Percentiles rank a stretch among this genome's conserved stretches.
Evolutionary conservation across 1,140 invertebrate genomes (phyloP).

Genomic region (Condylostylus longicornis): DNA sequence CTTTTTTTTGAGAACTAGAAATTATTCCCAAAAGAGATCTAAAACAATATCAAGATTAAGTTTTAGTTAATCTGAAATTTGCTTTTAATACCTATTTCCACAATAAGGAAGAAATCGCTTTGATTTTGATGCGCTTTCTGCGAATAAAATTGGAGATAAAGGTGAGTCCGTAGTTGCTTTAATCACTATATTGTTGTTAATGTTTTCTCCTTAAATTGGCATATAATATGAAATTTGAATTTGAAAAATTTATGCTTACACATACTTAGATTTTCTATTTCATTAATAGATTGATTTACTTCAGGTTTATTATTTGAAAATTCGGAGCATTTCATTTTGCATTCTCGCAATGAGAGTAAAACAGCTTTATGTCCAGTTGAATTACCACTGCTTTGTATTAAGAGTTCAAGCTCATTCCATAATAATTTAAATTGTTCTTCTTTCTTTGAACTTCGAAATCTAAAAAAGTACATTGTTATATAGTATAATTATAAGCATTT

Average conservation of each 20-base stretch:
- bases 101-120: constrained; percentile 34
- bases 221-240: constrained; percentile 2
- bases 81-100: constrained; percentile 17
- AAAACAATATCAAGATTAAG: constrained; percentile 12
- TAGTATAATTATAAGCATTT: constrained; percentile 17
- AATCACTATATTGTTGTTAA: constrained; percentile 47
- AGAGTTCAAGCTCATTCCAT: constrained; percentile 77
- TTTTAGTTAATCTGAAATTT: constrained; percentile 7
- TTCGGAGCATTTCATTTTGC: constrained; percentile 44
- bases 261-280: not conserved
- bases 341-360: constrained; percentile 70
- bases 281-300: constrained; percentile 5
- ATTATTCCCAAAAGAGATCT: constrained; percentile 51
- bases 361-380: constrained; percentile 58
- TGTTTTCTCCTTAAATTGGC: constrained; percentile 5
- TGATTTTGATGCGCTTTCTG: constrained; percentile 23
- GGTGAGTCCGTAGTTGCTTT: constrained; percentile 68
- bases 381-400: constrained; percentile 58
- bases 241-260: constrained; percentile 1
- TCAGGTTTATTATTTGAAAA: not conserved
- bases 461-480: no score
- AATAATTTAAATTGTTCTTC: constrained; percentile 83
- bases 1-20: constrained; percentile 36
- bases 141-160: constrained; percentile 52
- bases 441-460: constrained; percentile 41